Base-by-base conservation (phyloP, 2,113 vertebrate genomes). In the Chionis minor region DNA sequence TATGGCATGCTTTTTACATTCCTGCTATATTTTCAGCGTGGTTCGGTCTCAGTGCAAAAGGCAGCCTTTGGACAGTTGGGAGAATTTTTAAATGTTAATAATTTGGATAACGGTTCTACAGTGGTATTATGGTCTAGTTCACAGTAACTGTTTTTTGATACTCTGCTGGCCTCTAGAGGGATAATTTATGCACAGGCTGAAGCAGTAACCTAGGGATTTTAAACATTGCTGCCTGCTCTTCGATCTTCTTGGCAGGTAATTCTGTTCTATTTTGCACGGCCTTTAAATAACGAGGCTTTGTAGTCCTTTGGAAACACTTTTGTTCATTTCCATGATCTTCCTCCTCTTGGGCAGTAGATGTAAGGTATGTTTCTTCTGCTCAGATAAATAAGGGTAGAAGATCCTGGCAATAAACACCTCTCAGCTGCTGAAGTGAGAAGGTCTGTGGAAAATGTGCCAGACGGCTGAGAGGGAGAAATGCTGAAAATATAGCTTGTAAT, bases 111-210 rank as follows among this genome's bases (percentile, higher is more conserved):
- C 72, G 26, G 4, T 18, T 90, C 78, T 94, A 28, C 14, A 54
- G 51, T 47, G 55, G 44, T 88, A 33, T 45, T n/a, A 28, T 35
- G 58, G 70, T 58, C 59, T 80, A 80, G 69, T 82, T 88, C 42
- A 30, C 8, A 6, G 35, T 74, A 91, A 82, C 75, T 15, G 19
- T 40, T 97, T 97, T 97, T 93, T 95, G 87, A 83, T 96, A 90
- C 97, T 97, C 90, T 98, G 91, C 97, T 98, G 98, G 98, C 97
- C 97, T 97, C 97, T 98, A 96, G 96, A 98, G 98, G 96, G 97
- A 61, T 91, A 73, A 67, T 17, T 81, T 79, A 54, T 78, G 94
- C 61, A 91, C 26, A 84, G 61, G 45, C 93, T 92, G 75, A 88
- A 94, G 69, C 45, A 20, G 42, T 65, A 90, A 69, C 44, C 56